These are phyloP conservation scores for Agrotis puta DNA, from an alignment of 2,888 invertebrate species.

Conservation along the genomic window DNA sequence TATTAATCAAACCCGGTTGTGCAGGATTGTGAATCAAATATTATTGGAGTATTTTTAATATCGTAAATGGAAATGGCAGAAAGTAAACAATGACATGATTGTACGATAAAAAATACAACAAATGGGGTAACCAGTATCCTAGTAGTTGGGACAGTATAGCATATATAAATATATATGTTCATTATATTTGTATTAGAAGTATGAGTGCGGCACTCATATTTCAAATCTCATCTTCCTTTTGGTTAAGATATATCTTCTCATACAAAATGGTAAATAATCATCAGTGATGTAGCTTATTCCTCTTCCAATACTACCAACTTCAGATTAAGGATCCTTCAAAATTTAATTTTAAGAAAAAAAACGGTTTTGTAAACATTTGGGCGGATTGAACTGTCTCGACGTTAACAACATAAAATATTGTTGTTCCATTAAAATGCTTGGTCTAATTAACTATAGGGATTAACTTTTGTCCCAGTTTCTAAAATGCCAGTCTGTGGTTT, in stretches of 20 bases:
- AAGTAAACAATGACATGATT: not conserved
- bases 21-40: not conserved
- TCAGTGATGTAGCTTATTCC: not conserved
- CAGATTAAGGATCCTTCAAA: not conserved
- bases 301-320: slow-evolving; percentile 10
- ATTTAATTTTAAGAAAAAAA: no score
- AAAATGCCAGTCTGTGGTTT: slow-evolving; percentile 4
- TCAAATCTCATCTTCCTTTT: no score
- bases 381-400: not conserved
- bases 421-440: not conserved
- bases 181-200: no score
- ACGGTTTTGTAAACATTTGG: slow-evolving; percentile 9
- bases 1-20: not conserved
- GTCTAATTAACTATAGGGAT: slow-evolving; percentile 19
- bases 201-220: no score
- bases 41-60: not conserved
- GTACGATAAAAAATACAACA: no score
- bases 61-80: not conserved
- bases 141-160: no score
- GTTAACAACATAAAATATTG: slow-evolving; percentile 5
- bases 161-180: no score
- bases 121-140: no score
- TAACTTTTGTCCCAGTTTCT: slow-evolving; percentile 28
- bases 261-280: not conserved
- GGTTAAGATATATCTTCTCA: no score